phyloP scores from a whole-genome alignment of 2,888 invertebrate genomes.

The Ypsolopha sequella region DNA sequence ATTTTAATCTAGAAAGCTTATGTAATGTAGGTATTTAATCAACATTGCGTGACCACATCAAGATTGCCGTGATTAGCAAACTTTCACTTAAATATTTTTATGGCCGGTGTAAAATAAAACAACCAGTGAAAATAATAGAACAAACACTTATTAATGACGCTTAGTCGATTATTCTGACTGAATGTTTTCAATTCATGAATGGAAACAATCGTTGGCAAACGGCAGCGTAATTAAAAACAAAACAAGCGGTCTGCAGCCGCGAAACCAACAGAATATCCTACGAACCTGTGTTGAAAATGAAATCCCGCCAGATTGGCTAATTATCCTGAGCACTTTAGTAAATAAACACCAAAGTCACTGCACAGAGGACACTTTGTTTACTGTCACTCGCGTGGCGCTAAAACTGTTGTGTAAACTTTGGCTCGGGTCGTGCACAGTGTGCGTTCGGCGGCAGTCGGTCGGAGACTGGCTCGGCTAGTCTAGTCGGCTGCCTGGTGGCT shows the following conservation, averaged over 20 bases:
- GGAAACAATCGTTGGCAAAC: background rate
- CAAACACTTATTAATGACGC: background rate
- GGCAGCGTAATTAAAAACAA: background rate
- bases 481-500: background rate
- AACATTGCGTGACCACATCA: slow-evolving; percentile 1
- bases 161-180: no score
- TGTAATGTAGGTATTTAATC: background rate
- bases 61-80: background rate
- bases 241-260: background rate
- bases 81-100: background rate
- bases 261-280: background rate
- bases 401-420: background rate
- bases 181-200: no score
- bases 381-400: background rate
- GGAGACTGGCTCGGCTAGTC: background rate
- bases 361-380: background rate
- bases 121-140: background rate
- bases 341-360: background rate
- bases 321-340: background rate
- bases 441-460: background rate
- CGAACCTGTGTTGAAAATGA: slow-evolving; percentile 1
- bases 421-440: background rate
- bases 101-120: background rate
- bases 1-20: no score
- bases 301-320: slow-evolving; percentile 4